phyloP scores from a whole-genome alignment of 2,797 vertebrate genomes.

The Hirundo rustica region DNA sequence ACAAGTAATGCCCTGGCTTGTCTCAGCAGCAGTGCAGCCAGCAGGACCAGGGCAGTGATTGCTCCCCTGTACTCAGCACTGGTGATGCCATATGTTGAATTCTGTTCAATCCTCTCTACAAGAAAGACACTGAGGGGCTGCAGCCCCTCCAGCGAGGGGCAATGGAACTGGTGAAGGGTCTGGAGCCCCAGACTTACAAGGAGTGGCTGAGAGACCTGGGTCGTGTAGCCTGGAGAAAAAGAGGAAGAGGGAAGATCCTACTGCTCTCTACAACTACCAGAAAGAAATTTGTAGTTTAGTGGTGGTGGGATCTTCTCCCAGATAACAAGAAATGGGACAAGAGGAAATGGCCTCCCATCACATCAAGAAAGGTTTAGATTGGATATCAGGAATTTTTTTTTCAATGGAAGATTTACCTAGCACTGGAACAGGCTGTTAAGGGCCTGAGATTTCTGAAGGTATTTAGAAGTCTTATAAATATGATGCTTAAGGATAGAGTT shows the following conservation, averaged over 20 bases:
- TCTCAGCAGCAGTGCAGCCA: neutral
- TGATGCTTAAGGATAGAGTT: neutral
- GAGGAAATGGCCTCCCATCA: neutral
- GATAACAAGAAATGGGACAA: neutral
- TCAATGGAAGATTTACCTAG: neutral
- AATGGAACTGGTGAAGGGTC: neutral
- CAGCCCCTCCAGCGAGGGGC: accelerated
- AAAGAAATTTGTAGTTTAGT: neutral
- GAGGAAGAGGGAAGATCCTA: neutral
- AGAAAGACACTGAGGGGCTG: neutral
- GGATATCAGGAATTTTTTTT: neutral
- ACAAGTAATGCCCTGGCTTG: neutral
- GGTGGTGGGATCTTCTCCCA: neutral
- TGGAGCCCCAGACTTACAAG: neutral
- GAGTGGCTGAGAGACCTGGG: neutral
- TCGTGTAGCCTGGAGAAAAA: neutral
- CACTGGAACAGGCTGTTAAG: neutral
- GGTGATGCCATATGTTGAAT: neutral
- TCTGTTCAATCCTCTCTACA: neutral
- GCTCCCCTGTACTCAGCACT: too few species aligned
- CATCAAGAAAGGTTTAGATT: neutral
- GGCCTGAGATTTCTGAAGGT: neutral
- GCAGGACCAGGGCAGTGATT: neutral
- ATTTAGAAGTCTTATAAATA: neutral
- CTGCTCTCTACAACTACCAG: neutral